Percentiles rank a stretch among this genome's conserved stretches.
These are phyloP conservation scores for Stramonita haemastoma DNA, from an alignment of 2,888 invertebrate genomes.

Conservation along the genomic window DNA sequence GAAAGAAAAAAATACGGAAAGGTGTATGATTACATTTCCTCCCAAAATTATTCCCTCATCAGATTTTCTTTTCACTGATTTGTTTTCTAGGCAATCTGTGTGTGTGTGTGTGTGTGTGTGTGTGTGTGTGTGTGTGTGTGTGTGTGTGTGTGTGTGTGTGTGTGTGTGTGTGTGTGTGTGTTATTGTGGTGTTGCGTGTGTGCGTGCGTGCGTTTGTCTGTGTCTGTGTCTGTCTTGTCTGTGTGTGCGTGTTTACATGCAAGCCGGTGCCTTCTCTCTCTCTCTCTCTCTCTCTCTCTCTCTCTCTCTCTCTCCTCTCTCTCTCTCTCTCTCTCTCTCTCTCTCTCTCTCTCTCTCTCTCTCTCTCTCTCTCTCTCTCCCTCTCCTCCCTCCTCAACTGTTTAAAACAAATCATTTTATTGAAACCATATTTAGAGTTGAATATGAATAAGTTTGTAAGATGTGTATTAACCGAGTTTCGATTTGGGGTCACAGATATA, in stretches of 20 bases:
- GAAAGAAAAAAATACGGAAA: no score
- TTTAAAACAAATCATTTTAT: no score
- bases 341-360: neutral
- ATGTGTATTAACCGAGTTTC: no score
- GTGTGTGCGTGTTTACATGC: neutral
- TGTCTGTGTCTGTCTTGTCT: neutral
- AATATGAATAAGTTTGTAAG: no score
- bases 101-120: neutral
- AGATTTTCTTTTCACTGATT: neutral
- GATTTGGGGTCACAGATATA: no score
- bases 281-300: neutral
- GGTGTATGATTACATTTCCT: no score
- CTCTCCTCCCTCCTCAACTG: no score
- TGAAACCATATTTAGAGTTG: no score
- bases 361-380: neutral
- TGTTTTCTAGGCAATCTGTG: neutral
- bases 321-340: neutral
- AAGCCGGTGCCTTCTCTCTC: no score
- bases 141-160: neutral
- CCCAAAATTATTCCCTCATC: no score
- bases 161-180: neutral
- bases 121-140: neutral
- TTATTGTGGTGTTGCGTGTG: neutral
- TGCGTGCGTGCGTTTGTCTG: neutral
- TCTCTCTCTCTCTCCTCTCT: neutral